A percentile compares a stretch with the other conserved stretches of the same genome.
These are phyloP conservation scores for Varecia variegata DNA, from an alignment of 2,797 vertebrate species.

Conservation along the genomic window DNA sequence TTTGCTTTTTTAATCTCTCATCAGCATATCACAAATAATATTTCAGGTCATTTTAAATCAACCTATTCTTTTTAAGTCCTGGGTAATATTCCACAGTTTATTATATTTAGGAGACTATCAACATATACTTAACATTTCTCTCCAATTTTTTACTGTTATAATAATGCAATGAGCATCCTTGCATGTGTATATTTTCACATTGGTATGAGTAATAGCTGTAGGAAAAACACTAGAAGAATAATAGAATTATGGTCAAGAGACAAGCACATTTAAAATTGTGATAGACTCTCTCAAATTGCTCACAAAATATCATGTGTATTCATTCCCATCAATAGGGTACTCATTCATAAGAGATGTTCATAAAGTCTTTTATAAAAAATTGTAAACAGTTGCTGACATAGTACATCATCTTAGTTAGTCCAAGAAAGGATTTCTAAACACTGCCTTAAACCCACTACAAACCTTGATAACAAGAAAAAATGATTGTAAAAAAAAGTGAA, in stretches of 20 bases:
- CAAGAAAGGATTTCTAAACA: conserved; percentile 12
- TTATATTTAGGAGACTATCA: background rate
- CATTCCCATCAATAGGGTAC: background rate
- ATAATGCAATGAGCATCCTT: background rate
- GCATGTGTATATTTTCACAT: background rate
- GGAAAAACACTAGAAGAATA: background rate
- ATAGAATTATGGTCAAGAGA: background rate
- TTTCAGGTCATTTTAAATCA: background rate
- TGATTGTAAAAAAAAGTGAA: background rate
- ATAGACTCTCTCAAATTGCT: background rate
- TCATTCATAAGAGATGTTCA: background rate
- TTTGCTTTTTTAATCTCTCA: background rate
- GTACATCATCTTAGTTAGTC: background rate
- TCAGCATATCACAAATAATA: background rate
- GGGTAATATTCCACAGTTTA: background rate
- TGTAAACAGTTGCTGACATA: conserved; percentile 16
- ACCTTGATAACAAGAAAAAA: background rate
- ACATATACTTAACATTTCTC: background rate
- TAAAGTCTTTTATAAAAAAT: conserved; percentile 17
- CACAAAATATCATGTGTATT: background rate
- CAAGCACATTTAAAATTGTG: background rate
- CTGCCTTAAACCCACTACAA: background rate
- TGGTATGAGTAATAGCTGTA: background rate
- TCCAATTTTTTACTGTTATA: background rate
- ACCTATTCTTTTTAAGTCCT: background rate